These are phyloP conservation scores for Cheiracanthium punctorium DNA, from an alignment of 2,888 invertebrate genomes.

Conservation along the genomic window DNA sequence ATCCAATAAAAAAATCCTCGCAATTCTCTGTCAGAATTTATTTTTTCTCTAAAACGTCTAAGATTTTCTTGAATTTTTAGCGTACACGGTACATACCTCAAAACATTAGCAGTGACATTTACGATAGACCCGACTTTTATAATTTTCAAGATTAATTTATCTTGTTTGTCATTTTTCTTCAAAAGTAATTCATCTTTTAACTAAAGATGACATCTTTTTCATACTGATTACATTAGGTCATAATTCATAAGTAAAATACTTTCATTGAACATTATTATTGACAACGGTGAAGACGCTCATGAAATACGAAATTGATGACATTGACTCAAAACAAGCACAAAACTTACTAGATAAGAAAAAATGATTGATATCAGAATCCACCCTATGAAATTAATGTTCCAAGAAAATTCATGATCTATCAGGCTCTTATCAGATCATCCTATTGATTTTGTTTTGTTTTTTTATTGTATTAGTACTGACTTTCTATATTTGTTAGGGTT, in stretches of 20 bases:
- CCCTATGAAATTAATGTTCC: neutral
- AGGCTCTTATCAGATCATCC: neutral
- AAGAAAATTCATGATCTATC: conserved; percentile 2
- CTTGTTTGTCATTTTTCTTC: too few relatives aligned
- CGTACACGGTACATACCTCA: too few relatives aligned
- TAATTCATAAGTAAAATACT: neutral
- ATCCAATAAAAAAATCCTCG: too few relatives aligned
- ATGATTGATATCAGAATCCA: neutral
- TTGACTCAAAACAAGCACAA: neutral
- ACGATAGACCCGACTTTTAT: too few relatives aligned
- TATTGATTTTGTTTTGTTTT: neutral
- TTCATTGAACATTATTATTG: neutral
- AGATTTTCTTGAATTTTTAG: too few relatives aligned
- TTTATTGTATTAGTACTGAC: too few relatives aligned
- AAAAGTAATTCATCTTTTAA: too few relatives aligned
- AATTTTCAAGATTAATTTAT: too few relatives aligned
- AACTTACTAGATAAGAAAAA: neutral
- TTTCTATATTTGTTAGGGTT: too few relatives aligned
- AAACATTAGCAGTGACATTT: too few relatives aligned
- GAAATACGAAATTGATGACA: neutral
- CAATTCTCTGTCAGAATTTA: too few relatives aligned
- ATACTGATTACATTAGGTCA: neutral
- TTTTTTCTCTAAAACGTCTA: too few relatives aligned
- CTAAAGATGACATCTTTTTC: neutral
- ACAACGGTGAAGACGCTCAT: neutral